Evolutionary conservation across 2,888 invertebrate genomes (phyloP).

Genomic region (Drosophila kambysellisi): DNA sequence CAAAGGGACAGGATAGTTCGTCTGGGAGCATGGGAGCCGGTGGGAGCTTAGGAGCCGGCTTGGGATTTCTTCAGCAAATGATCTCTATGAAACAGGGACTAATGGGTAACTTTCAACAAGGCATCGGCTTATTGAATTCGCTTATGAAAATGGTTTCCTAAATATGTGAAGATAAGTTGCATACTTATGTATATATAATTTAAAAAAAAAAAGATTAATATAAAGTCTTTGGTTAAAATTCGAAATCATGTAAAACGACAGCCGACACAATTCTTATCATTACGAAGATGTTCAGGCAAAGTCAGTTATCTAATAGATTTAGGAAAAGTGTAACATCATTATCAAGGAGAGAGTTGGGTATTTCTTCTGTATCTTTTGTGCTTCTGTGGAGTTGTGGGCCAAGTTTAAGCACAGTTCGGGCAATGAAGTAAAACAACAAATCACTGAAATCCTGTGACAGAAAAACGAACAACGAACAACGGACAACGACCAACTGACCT

Average conservation of each 20-base stretch:
- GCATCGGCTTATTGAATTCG: too few relatives aligned
- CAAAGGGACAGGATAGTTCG: too few relatives aligned
- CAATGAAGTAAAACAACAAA: constrained; percentile 42
- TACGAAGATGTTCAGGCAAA: background rate
- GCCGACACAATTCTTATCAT: background rate
- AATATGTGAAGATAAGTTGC: too few relatives aligned
- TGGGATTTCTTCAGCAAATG: too few relatives aligned
- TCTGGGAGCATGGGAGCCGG: too few relatives aligned
- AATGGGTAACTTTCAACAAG: too few relatives aligned
- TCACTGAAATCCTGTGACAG: constrained; percentile 49
- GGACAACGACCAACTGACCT: constrained; percentile 50
- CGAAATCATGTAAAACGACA: background rate
- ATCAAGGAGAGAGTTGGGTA: background rate
- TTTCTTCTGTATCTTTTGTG: background rate
- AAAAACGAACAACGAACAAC: constrained; percentile 52
- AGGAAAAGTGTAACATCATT: background rate
- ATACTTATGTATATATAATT: background rate
- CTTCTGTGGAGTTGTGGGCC: constrained; percentile 15
- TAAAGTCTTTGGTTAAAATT: background rate
- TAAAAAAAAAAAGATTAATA: background rate
- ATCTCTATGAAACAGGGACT: too few relatives aligned
- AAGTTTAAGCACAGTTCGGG: constrained; percentile 42
- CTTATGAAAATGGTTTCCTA: too few relatives aligned
- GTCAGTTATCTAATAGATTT: background rate
- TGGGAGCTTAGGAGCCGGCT: too few relatives aligned